phyloP scores from a whole-genome alignment of 2,113 vertebrate species.

The Nansenia antarctica region DNA sequence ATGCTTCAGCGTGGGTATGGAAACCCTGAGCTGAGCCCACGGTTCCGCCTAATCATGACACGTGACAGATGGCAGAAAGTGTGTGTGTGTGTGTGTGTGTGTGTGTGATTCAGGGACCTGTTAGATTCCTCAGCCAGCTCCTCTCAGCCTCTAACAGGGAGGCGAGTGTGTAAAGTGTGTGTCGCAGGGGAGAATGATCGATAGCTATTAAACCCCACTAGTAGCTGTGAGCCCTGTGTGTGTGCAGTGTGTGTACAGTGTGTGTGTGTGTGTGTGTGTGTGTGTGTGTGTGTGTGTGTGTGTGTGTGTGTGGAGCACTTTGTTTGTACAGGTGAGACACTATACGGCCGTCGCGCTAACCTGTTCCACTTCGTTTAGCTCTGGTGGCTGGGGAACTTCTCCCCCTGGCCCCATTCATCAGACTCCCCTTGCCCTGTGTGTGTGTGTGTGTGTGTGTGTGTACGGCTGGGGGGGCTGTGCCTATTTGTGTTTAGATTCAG shows the following conservation, averaged over 20 bases:
- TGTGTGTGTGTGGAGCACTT: slow-evolving; percentile 42
- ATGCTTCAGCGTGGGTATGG: slow-evolving; percentile 33
- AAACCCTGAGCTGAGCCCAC: slow-evolving; percentile 22
- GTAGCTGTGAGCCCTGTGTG: slow-evolving; percentile 54
- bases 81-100: slow-evolving; percentile 10
- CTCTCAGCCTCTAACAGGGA: slow-evolving; percentile 16
- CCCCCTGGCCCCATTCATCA: slow-evolving; percentile 58
- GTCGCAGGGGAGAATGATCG: slow-evolving; percentile 70
- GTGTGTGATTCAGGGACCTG: not conserved
- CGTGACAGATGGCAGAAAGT: not conserved
- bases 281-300: slow-evolving; percentile 17
- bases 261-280: slow-evolving; percentile 30
- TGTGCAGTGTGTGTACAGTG: no score
- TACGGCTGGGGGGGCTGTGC: slow-evolving; percentile 48
- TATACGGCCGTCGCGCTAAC: slow-evolving; percentile 73
- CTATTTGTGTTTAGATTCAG: slow-evolving; percentile 65
- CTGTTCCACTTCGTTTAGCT: slow-evolving; percentile 85
- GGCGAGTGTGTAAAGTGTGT: slow-evolving; percentile 50
- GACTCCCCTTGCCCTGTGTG: not conserved
- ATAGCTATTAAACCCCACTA: slow-evolving; percentile 72
- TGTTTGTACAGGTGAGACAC: slow-evolving; percentile 82
- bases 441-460: slow-evolving; percentile 29
- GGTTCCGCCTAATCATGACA: not conserved
- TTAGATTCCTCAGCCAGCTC: slow-evolving; percentile 8
- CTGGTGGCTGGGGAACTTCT: slow-evolving; percentile 66